phyloP scores from a whole-genome alignment of 2,113 vertebrate species.

The Thamnaconus septentrionalis region DNA sequence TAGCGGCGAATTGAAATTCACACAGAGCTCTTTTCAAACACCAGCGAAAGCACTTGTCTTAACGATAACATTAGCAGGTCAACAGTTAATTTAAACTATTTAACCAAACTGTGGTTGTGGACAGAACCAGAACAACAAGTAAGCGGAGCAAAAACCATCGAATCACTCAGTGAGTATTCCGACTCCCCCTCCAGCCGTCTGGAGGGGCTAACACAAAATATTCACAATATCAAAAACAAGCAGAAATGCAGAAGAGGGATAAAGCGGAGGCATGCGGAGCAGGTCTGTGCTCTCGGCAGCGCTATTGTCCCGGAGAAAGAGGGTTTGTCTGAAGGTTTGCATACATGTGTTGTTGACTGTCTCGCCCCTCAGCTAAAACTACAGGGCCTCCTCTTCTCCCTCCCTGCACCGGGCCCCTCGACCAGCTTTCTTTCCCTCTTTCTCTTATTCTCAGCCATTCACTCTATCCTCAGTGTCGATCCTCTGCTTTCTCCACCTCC shows the following conservation, averaged over 20 bases:
- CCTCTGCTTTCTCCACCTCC: constrained; percentile 46
- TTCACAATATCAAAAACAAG: no score
- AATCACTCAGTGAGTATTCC: no score
- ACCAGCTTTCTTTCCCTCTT: constrained; percentile 45
- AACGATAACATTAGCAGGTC: no score
- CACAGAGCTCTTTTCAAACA: no score
- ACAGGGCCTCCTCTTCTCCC: constrained; percentile 67
- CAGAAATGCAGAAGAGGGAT: constrained; percentile 28
- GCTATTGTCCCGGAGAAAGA: constrained; percentile 41
- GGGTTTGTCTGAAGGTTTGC: constrained; percentile 53
- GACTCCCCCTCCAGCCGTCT: no score
- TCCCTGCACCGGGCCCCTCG: constrained; percentile 67
- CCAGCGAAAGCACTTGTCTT: no score
- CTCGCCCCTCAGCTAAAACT: constrained; percentile 70
- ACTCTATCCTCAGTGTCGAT: constrained; percentile 57
- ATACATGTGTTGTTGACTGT: constrained; percentile 74
- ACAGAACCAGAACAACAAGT: no score
- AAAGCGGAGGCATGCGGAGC: constrained; percentile 14
- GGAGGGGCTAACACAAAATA: no score
- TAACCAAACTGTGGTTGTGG: no score
- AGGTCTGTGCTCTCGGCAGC: constrained; percentile 6
- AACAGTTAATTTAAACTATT: no score
- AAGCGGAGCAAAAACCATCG: no score
- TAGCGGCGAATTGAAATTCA: no score
- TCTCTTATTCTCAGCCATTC: constrained; percentile 51